These are phyloP conservation scores for Aphis gossypii DNA, from an alignment of 1,140 invertebrate genomes.

Conservation along the genomic window DNA sequence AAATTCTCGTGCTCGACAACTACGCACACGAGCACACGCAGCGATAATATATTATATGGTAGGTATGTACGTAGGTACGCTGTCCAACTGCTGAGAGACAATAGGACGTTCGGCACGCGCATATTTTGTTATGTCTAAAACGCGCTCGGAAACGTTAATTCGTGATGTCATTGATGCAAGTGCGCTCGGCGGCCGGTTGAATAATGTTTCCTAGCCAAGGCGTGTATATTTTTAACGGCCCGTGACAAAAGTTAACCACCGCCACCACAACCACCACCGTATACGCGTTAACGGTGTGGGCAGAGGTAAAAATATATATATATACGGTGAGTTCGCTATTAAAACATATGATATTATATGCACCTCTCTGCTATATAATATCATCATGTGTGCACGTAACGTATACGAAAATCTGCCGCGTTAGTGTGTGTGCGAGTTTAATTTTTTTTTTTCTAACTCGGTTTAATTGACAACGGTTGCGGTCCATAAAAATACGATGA, in stretches of 20 bases:
- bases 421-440: background rate
- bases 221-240: conserved; percentile 35
- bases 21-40: background rate
- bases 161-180: conserved; percentile 43
- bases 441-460: background rate
- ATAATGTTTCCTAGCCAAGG: background rate
- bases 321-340: background rate
- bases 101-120: conserved; percentile 38
- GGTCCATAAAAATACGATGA: conserved; percentile 48
- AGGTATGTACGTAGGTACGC: background rate
- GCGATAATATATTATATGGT: background rate
- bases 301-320: background rate
- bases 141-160: conserved; percentile 37
- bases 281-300: background rate
- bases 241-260: conserved; percentile 29
- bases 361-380: background rate
- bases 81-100: background rate
- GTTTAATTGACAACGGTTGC: conserved; percentile 49
- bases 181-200: background rate
- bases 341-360: background rate
- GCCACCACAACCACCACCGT: too few relatives aligned
- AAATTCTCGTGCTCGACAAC: background rate
- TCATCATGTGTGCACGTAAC: background rate
- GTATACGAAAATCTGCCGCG: background rate
- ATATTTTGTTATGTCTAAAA: conserved; percentile 32